Conservation (phyloP, 2,797 vertebrate species). For the Psittacula derbiana region DNA sequence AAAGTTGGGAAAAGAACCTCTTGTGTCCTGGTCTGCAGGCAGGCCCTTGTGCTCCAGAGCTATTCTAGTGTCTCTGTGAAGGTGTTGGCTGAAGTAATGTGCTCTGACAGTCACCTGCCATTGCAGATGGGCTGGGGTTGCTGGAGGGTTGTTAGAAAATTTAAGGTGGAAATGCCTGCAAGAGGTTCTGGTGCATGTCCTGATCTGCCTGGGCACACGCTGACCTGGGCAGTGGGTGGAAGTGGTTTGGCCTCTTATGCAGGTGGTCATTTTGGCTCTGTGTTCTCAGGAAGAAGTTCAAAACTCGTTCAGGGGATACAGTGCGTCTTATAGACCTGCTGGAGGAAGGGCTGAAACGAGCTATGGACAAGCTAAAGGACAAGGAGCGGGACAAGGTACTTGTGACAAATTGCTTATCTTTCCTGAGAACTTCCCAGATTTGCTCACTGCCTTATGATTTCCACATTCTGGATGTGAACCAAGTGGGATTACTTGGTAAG, state of each 20-base stretch:
- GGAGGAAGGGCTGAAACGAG: constrained; percentile 92
- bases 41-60: background rate
- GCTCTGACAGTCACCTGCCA: background rate
- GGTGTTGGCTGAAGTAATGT: background rate
- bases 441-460: background rate
- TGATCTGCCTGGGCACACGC: background rate
- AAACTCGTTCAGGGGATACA: constrained; percentile 93
- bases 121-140: background rate
- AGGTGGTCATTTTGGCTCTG: background rate
- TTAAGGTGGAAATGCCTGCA: background rate
- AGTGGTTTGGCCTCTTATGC: background rate
- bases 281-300: constrained; percentile 93
- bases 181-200: too few species aligned
- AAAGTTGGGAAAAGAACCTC: background rate
- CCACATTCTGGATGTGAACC: background rate
- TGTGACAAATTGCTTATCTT: background rate
- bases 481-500: background rate
- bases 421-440: background rate
- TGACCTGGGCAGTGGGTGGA: background rate
- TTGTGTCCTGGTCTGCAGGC: background rate
- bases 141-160: background rate
- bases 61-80: background rate
- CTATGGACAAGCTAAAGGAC: constrained; percentile 97
- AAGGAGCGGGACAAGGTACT: constrained; percentile 94
- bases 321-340: constrained; percentile 92